Evolutionary conservation across 2,888 invertebrate species (phyloP).

Genomic region (Eupeodes latifasciatus): DNA sequence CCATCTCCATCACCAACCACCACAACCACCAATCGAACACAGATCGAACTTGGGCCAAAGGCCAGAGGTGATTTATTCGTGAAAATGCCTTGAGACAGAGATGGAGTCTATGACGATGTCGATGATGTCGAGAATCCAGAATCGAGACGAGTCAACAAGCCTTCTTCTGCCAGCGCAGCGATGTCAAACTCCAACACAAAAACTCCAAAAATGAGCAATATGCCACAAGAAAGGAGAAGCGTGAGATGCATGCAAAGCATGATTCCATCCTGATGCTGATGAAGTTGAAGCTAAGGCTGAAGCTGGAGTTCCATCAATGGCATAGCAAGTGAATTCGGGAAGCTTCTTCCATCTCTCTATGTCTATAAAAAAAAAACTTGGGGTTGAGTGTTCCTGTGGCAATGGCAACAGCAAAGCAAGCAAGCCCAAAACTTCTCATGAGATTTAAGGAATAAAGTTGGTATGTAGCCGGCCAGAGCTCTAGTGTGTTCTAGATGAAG

Average conservation of each 20-base stretch:
- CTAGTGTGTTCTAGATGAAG: constrained; percentile 74
- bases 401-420: constrained; percentile 42
- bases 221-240: constrained; percentile 44
- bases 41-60: constrained; percentile 74
- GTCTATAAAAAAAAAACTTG: constrained; percentile 3
- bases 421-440: constrained; percentile 38
- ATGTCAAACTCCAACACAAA: background rate
- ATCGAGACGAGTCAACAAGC: constrained; percentile 29
- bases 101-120: constrained; percentile 32
- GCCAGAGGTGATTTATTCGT: constrained; percentile 76
- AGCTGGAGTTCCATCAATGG: constrained; percentile 40
- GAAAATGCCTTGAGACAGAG: constrained; percentile 61
- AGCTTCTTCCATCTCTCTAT: constrained; percentile 24
- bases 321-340: constrained; percentile 69
- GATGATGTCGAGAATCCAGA: constrained; percentile 9
- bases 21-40: constrained; percentile 67
- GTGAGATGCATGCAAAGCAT: constrained; percentile 70
- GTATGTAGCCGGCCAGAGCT: constrained; percentile 26
- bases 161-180: constrained; percentile 1
- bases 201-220: constrained; percentile 63
- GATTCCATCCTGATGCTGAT: constrained; percentile 52
- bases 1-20: constrained; percentile 27
- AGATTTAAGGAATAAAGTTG: constrained; percentile 51
- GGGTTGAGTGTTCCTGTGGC: constrained; percentile 9
- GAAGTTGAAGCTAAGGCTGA: background rate